phyloP scores from a whole-genome alignment of 2,888 invertebrate genomes.

The Gerris lacustris region DNA sequence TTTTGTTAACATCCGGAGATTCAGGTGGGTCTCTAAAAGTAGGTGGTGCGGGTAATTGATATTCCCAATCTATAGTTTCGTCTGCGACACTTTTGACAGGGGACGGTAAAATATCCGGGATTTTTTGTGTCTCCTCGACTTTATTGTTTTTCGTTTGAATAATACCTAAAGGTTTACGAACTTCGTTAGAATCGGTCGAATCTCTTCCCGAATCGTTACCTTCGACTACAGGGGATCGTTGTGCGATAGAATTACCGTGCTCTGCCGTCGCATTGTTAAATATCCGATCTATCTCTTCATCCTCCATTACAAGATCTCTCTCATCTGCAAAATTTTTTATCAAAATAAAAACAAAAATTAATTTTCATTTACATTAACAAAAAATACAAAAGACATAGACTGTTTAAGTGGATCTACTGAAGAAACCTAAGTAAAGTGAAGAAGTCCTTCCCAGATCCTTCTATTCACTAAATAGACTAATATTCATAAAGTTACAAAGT shows the following conservation, averaged over 20 bases:
- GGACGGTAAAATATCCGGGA: background rate
- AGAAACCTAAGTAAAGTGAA: too few species aligned
- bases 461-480: too few species aligned
- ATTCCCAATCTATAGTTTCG: conserved; percentile 40
- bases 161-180: background rate
- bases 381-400: too few species aligned
- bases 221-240: conserved; percentile 17
- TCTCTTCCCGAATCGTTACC: conserved; percentile 11
- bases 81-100: conserved; percentile 9
- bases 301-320: conserved; percentile 26
- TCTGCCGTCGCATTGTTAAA: conserved; percentile 32
- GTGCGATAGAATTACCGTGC: conserved; percentile 27
- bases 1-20: background rate
- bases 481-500: too few species aligned
- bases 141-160: background rate
- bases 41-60: conserved; percentile 50
- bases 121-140: background rate
- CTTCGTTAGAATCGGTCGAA: background rate
- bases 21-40: conserved; percentile 37
- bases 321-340: conserved; percentile 18
- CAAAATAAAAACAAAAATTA: conserved; percentile 5
- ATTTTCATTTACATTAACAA: background rate
- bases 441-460: too few species aligned
- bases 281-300: conserved; percentile 33
- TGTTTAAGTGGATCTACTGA: too few species aligned